A percentile compares a stretch with the other conserved stretches of the same genome.
Evolutionary conservation across 2,797 vertebrate genomes (phyloP).

Genomic region (Artibeus lituratus): DNA sequence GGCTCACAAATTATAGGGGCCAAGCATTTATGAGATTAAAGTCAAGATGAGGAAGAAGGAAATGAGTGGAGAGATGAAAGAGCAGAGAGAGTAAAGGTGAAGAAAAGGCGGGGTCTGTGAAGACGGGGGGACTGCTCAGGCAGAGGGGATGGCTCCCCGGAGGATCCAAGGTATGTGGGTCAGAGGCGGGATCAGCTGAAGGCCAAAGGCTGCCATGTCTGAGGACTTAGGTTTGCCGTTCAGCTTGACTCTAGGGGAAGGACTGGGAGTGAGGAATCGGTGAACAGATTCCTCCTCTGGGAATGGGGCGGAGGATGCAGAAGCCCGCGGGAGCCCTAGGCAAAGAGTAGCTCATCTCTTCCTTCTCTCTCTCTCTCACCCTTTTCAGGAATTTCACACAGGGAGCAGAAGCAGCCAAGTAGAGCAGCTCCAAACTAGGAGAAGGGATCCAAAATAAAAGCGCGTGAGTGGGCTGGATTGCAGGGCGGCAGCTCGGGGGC

Average conservation of each 20-base stretch:
- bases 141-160: neutral
- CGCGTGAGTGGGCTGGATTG: neutral
- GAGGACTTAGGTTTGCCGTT: neutral
- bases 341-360: neutral
- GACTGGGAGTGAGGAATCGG: neutral
- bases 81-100: neutral
- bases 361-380: neutral
- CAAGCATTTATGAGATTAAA: constrained; percentile 64
- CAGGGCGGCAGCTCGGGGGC: neutral
- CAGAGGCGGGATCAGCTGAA: neutral
- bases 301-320: neutral
- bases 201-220: neutral
- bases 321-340: neutral
- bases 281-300: neutral
- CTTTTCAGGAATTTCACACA: constrained; percentile 68
- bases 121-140: fast-evolving
- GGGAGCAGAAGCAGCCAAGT: constrained; percentile 21
- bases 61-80: constrained; percentile 58
- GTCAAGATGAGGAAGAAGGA: constrained; percentile 51
- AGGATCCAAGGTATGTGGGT: neutral
- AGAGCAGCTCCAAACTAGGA: constrained; percentile 45
- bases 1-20: constrained; percentile 37
- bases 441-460: constrained; percentile 32
- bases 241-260: neutral
- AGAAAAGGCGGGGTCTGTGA: neutral